These are phyloP conservation scores for Drosophila prolongata DNA, from an alignment of 2,888 invertebrate genomes.

Conservation along the genomic window DNA sequence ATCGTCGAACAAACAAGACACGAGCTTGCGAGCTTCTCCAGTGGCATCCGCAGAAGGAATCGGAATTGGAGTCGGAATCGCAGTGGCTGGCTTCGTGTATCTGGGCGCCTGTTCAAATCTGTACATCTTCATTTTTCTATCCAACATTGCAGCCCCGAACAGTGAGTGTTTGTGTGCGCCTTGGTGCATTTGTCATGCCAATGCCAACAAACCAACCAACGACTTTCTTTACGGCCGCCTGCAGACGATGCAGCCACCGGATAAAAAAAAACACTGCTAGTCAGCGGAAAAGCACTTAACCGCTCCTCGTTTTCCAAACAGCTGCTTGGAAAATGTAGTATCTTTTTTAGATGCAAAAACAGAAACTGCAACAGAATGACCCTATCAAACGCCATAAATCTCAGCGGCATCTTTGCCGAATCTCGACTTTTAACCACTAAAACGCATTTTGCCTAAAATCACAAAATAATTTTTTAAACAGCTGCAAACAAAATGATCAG, in stretches of 20 bases:
- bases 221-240: conserved; percentile 39
- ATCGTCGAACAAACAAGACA: conserved; percentile 36
- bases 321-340: conserved; percentile 37
- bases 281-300: conserved; percentile 33
- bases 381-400: conserved; percentile 33
- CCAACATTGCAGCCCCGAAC: conserved; percentile 38
- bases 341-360: conserved; percentile 40
- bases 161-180: conserved; percentile 4
- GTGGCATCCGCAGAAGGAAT: conserved; percentile 52
- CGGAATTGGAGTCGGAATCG: conserved; percentile 1
- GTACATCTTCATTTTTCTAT: conserved; percentile 82
- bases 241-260: conserved; percentile 33
- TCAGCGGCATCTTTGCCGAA: conserved; percentile 8
- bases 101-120: conserved; percentile 78
- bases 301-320: conserved; percentile 27
- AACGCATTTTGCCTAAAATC: conserved; percentile 13
- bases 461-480: conserved; percentile 16
- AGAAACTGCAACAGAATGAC: conserved; percentile 27
- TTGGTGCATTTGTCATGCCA: conserved; percentile 47
- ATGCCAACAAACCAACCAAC: conserved; percentile 24
- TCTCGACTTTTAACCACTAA: conserved; percentile 4
- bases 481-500: conserved; percentile 21
- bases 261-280: conserved; percentile 21
- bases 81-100: conserved; percentile 17
- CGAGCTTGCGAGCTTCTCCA: conserved; percentile 31